Evolutionary conservation across 2,113 vertebrate genomes (phyloP).

Genomic region (Haliaeetus leucogaster): DNA sequence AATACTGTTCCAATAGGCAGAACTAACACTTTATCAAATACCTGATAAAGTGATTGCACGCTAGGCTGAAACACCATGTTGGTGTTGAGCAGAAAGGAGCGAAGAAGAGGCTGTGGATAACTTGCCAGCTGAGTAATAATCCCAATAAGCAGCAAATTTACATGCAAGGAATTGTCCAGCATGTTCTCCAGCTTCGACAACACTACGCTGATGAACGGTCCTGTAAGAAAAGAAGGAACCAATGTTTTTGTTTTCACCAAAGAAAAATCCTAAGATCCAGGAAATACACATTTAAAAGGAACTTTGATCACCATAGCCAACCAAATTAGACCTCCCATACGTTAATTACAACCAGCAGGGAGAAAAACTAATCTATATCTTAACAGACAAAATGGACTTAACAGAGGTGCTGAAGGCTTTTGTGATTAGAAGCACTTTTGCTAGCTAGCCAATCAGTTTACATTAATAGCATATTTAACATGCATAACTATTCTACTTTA

Average conservation of each 20-base stretch:
- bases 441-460: background rate
- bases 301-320: background rate
- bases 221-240: slow-evolving; percentile 65
- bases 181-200: slow-evolving; percentile 96
- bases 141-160: slow-evolving; percentile 92
- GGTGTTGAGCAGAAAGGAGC: slow-evolving; percentile 96
- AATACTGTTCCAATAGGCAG: background rate
- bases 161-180: slow-evolving; percentile 90
- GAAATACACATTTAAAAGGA: background rate
- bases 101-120: slow-evolving; percentile 93
- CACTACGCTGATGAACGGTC: slow-evolving; percentile 94
- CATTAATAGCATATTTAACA: background rate
- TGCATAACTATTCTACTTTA: background rate
- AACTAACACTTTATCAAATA: slow-evolving; percentile 5
- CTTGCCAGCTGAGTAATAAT: slow-evolving; percentile 92
- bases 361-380: background rate
- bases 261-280: background rate
- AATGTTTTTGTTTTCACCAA: background rate
- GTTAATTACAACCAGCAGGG: background rate
- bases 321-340: background rate
- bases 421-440: background rate
- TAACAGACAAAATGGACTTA: background rate
- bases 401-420: background rate
- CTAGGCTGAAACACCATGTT: slow-evolving; percentile 97
- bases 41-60: slow-evolving; percentile 95